These are phyloP conservation scores for Drosophila limbata DNA, from an alignment of 2,888 invertebrate genomes.

Conservation along the genomic window DNA sequence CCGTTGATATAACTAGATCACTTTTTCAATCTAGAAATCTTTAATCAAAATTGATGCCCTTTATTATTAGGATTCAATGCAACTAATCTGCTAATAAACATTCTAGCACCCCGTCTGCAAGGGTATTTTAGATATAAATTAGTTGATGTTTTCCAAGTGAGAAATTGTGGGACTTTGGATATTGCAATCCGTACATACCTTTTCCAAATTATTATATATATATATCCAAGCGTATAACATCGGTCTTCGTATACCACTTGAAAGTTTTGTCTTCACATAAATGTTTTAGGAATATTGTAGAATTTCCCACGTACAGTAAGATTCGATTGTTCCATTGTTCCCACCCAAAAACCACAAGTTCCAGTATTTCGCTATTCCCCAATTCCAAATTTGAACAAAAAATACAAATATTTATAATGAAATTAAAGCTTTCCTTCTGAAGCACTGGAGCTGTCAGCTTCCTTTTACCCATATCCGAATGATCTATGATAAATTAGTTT, in stretches of 20 bases:
- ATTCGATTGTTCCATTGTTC: not conserved
- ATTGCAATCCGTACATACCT: constrained; percentile 39
- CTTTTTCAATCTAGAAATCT: not conserved
- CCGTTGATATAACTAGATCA: not conserved
- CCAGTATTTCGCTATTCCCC: not conserved
- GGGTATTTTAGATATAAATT: not conserved
- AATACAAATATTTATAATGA: not conserved
- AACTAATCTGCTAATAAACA: not conserved
- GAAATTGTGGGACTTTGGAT: not conserved
- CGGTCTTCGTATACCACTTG: not conserved
- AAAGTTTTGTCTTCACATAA: too few relatives aligned
- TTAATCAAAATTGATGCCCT: not conserved
- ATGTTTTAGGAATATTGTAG: not conserved
- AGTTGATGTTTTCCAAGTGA: not conserved
- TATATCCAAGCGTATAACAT: constrained; percentile 14
- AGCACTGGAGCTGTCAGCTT: not conserved
- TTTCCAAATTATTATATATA: constrained; percentile 13
- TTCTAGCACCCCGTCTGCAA: not conserved
- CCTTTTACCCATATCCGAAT: not conserved
- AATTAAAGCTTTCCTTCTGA: not conserved
- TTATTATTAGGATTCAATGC: not conserved
- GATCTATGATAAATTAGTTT: not conserved
- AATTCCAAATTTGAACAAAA: not conserved
- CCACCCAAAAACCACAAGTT: not conserved
- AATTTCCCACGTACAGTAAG: not conserved